Evolutionary conservation across 2,888 invertebrate species (phyloP), one percentile per base, ranked within the genome.

Genomic region (Allygus modestus): DNA sequence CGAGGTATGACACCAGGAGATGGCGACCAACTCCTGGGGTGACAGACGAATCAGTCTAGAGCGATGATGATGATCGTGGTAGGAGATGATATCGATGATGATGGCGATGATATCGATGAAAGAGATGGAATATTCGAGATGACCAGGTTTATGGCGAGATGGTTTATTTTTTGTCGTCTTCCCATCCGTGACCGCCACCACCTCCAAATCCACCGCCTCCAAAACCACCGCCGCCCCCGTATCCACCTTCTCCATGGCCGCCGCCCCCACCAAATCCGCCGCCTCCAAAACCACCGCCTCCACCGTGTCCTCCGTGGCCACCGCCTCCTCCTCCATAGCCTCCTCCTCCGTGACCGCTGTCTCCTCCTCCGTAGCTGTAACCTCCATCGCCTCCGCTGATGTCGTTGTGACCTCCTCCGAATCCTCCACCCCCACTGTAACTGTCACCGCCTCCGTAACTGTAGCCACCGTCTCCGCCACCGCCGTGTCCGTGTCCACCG

Each of bases 381-480:
- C 84, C 77, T 58, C 77, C 77, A 7, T 75, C 83, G 17, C 51
- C 82, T 37, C 69, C 73, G n/a, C 83, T 73, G 28, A 54, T 43
- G 28, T 71, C 71, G 28, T 69, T 69, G 71, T 71, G 65, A n/a
- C 82, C 71, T 1, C 82, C 82, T 82, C 82, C 82, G 43, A 54
- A 54, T 58, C 83, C 83, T 17, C 84, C 81, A 17, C 81, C 81
- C 20, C 75, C 82, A 46, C 75, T 58, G 81, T 75, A 75, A 41
- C 85, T 69, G 26, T 77, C 86, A 26, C 85, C 84, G 20, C 61
- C 82, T 43, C 86, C 84, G 5, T 54, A 65, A 31, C 85, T 82
- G 61, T 73, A 69, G 0, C 85, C 83, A 26, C 85, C 83, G 46
- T 77, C 81, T 20, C 26, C 61, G n/a, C 82, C 84, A 15, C 84